Base-by-base conservation (phyloP, 2,888 invertebrate genomes). In the Antheraea yamamai region DNA sequence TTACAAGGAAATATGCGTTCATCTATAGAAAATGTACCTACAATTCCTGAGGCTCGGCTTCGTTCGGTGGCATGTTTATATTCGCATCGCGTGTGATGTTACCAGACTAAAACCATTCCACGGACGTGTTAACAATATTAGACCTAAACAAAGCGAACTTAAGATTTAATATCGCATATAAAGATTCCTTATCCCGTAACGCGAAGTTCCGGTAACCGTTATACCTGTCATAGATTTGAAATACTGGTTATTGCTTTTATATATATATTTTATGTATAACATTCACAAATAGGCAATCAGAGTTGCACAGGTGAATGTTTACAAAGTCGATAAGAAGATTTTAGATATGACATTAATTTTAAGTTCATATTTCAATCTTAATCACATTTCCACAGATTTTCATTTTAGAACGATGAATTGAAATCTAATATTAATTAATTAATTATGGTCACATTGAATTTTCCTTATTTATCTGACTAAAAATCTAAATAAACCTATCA, bases 1-100 rank as follows among this genome's bases (percentile, higher is more conserved):
- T 94, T 93, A 93, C 86, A 88, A 89, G 87, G 88, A 93, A 92
- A 91, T 92, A 92, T 90, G 89, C 89, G 88, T 91, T 89, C 89
- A 88, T 91, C 91, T 92, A 93, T 91, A 91, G 87, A 88, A 92
- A 92, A 91, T 91, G 91, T 91, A 84, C 80, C 79, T 79, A 85
- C 85, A 86, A 88, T 85, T 85, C 82, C 74, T 64, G 82, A 83
- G 83, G 83, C 82, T 80, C 79, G 82, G 83, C 81, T 80, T 78
- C 85, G 81, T 82, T 81, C 83, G 80, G 82, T 88, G 86, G 88
- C 89, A 88, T 87, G 88, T 91, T 91, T 91, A 91, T 91, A 89
- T 87, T 87, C 87, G 81, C 81, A 89, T 91, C 88, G 91, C 91
- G 91, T 91, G 76, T 84, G 81, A 83, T 85, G 80, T 81, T 84